Conservation (phyloP, 2,888 invertebrate species). For the Eustalomyia histrio region DNA sequence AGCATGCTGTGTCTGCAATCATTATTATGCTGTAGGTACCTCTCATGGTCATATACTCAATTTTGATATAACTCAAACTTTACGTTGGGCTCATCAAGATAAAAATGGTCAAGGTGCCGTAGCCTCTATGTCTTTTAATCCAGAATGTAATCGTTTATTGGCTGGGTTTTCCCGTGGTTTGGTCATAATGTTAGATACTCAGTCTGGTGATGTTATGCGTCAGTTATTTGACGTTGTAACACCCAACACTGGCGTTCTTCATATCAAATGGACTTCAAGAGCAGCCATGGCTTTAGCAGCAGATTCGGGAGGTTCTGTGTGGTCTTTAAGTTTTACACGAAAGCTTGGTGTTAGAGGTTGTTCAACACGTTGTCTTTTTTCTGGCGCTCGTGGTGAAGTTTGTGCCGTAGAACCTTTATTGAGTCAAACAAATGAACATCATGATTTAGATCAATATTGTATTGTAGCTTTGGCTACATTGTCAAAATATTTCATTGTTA, state of each 20-base stretch:
- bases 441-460: constrained; percentile 87
- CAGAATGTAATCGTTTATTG: constrained; percentile 91
- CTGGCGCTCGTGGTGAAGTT: constrained; percentile 97
- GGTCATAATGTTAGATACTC: constrained; percentile 94
- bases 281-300: constrained; percentile 88
- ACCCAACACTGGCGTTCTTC: constrained; percentile 89
- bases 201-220: constrained; percentile 87
- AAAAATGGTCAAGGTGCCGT: constrained; percentile 87
- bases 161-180: constrained; percentile 89
- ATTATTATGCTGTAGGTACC: constrained; percentile 94
- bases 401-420: constrained; percentile 86
- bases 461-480: constrained; percentile 96
- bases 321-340: constrained; percentile 93
- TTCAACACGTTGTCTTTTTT: constrained; percentile 95
- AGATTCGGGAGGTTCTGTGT: constrained; percentile 97
- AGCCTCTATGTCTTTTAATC: constrained; percentile 91
- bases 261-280: constrained; percentile 84
- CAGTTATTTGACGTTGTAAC: constrained; percentile 90
- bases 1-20: constrained; percentile 88
- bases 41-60: constrained; percentile 94
- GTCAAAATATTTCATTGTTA: constrained; percentile 89
- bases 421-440: constrained; percentile 79
- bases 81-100: constrained; percentile 90
- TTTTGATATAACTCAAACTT: constrained; percentile 91
- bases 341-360: constrained; percentile 93